A percentile compares a stretch with the other conserved stretches of the same genome.
Evolutionary conservation across 2,797 vertebrate species (phyloP).

Genomic region (Pelodytes ibericus): DNA sequence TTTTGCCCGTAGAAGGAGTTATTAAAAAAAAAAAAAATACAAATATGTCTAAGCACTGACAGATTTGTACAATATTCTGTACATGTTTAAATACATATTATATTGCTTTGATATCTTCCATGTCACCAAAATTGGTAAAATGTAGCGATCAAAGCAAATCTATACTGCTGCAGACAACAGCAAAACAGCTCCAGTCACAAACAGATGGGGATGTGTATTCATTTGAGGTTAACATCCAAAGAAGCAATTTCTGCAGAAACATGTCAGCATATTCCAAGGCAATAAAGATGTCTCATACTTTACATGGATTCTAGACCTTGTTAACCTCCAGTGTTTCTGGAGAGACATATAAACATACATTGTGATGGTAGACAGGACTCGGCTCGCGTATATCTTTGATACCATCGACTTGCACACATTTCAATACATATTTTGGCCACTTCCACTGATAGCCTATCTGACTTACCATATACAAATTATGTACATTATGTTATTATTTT

Average conservation of each 20-base stretch:
- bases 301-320: background rate
- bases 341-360: background rate
- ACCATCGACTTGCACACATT: too few relatives aligned
- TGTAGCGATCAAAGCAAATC: background rate
- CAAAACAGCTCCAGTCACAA: constrained; percentile 56
- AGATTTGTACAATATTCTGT: constrained; percentile 13
- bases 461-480: too few relatives aligned
- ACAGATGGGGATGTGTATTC: constrained; percentile 43
- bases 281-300: background rate
- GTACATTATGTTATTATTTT: too few relatives aligned
- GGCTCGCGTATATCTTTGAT: too few relatives aligned
- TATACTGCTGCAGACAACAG: constrained; percentile 7
- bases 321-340: background rate
- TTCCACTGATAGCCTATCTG: too few relatives aligned
- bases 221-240: background rate
- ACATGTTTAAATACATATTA: background rate
- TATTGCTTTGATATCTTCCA: constrained; percentile 13
- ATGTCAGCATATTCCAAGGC: background rate
- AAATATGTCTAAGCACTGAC: background rate
- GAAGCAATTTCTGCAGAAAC: background rate
- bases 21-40: background rate
- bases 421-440: too few relatives aligned
- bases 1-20: constrained; percentile 33
- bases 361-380: background rate
- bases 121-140: constrained; percentile 45